Evolutionary conservation across 2,888 invertebrate species (phyloP).

Genomic region (Pseudococcus longispinus): DNA sequence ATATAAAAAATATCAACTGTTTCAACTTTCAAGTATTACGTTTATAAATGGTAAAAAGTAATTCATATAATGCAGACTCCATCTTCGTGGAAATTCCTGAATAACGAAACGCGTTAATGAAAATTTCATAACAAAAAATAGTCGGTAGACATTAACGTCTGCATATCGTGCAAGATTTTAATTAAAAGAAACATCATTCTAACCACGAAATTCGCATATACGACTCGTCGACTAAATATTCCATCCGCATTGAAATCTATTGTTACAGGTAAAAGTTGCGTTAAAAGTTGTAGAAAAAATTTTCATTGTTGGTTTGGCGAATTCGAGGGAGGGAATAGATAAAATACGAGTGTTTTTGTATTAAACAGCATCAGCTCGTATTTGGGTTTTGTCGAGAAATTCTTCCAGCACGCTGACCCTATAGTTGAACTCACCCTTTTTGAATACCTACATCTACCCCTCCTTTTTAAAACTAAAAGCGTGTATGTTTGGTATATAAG

Average conservation of each 20-base stretch:
- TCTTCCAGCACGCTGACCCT: conserved; percentile 40
- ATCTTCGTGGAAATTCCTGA: neutral
- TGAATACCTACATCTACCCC: neutral
- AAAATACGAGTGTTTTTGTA: conserved; percentile 41
- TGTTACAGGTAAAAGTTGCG: conserved; percentile 26
- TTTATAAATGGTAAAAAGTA: neutral
- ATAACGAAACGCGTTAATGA: neutral
- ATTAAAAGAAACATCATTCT: conserved; percentile 1
- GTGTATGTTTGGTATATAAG: conserved; percentile 4
- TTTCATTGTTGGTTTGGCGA: conserved; percentile 14
- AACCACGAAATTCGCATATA: conserved; percentile 24
- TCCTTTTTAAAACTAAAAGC: conserved; percentile 26
- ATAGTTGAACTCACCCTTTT: conserved; percentile 31
- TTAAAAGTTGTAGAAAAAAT: conserved; percentile 20
- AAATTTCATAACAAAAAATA: neutral
- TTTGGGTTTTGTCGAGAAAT: conserved; percentile 20
- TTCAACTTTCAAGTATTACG: no score
- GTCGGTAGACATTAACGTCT: neutral
- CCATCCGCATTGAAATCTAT: conserved; percentile 2
- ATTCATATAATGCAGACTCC: neutral
- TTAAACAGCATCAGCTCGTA: conserved; percentile 28
- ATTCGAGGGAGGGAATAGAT: conserved; percentile 10
- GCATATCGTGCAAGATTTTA: conserved; percentile 4
- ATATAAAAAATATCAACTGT: neutral
- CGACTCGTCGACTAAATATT: neutral